phyloP scores from a whole-genome alignment of 1,140 invertebrate genomes.

The Lysiphlebus fabarum region DNA sequence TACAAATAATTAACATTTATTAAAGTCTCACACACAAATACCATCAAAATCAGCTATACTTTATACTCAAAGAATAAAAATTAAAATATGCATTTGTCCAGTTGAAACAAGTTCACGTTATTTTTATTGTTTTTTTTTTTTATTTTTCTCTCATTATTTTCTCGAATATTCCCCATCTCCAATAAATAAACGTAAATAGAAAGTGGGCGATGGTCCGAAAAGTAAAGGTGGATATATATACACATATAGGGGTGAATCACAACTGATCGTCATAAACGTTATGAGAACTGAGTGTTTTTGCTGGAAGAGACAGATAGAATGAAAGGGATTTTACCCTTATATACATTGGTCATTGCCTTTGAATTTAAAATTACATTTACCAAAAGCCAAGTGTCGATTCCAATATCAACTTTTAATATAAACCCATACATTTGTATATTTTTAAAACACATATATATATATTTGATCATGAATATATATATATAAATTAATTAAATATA shows the following conservation, averaged over 20 bases:
- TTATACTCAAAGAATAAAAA: conserved; percentile 52
- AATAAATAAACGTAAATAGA: conserved; percentile 46
- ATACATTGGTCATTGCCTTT: conserved; percentile 51
- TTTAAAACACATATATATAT: too few species aligned
- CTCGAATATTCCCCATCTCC: conserved; percentile 31
- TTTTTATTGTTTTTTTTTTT: too few species aligned
- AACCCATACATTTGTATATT: too few species aligned
- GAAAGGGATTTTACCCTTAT: too few species aligned
- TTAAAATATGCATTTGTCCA: conserved; percentile 56
- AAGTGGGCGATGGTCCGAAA: conserved; percentile 31
- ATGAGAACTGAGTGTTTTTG: too few species aligned
- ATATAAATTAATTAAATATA: too few species aligned
- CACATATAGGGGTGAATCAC: background rate
- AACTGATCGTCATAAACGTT: background rate
- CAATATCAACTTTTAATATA: conserved; percentile 27
- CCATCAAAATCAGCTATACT: conserved; percentile 33
- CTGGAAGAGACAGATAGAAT: too few species aligned
- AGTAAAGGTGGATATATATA: conserved; percentile 21
- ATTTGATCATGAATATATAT: too few species aligned
- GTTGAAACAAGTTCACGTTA: conserved; percentile 42
- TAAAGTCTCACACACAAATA: too few species aligned
- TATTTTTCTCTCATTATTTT: too few species aligned
- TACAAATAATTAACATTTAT: too few species aligned
- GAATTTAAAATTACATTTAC: conserved; percentile 52
- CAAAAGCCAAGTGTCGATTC: conserved; percentile 45